Percentiles rank a stretch among this genome's conserved stretches.
phyloP scores from a whole-genome alignment of 2,113 vertebrate genomes.

The Gobius niger region DNA sequence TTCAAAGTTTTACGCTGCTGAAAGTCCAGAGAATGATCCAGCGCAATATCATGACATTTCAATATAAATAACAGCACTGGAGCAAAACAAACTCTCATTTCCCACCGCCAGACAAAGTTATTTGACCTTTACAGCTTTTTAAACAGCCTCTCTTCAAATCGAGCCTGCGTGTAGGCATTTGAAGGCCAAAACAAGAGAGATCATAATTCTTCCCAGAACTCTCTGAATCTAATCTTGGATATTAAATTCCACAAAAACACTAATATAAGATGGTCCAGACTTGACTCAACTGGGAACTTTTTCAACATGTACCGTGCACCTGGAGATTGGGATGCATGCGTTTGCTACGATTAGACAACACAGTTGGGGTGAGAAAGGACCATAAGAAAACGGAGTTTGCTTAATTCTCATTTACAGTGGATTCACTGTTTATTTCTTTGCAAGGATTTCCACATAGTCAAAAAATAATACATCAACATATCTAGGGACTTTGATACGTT shows the following conservation, averaged over 20 bases:
- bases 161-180: slow-evolving; percentile 11
- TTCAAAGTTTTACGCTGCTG: too few relatives aligned
- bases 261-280: slow-evolving; percentile 17
- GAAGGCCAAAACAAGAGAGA: slow-evolving; percentile 7
- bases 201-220: slow-evolving; percentile 5
- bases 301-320: slow-evolving; percentile 11
- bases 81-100: slow-evolving; percentile 10
- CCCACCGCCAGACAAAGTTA: slow-evolving; percentile 13
- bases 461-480: too few relatives aligned
- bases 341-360: slow-evolving; percentile 13
- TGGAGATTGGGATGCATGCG: slow-evolving; percentile 13
- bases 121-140: background rate
- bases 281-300: slow-evolving; percentile 4
- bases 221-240: slow-evolving; percentile 2
- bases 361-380: slow-evolving; percentile 29
- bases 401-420: slow-evolving; percentile 36
- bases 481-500: too few relatives aligned
- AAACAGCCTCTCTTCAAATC: slow-evolving; percentile 20
- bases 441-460: too few relatives aligned
- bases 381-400: slow-evolving; percentile 41
- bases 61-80: background rate
- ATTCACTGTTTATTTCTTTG: too few relatives aligned
- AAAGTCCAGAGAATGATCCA: background rate
- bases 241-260: slow-evolving; percentile 29
- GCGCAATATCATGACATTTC: background rate